phyloP scores from a whole-genome alignment of 2,113 vertebrate genomes.

The Rissa tridactyla region DNA sequence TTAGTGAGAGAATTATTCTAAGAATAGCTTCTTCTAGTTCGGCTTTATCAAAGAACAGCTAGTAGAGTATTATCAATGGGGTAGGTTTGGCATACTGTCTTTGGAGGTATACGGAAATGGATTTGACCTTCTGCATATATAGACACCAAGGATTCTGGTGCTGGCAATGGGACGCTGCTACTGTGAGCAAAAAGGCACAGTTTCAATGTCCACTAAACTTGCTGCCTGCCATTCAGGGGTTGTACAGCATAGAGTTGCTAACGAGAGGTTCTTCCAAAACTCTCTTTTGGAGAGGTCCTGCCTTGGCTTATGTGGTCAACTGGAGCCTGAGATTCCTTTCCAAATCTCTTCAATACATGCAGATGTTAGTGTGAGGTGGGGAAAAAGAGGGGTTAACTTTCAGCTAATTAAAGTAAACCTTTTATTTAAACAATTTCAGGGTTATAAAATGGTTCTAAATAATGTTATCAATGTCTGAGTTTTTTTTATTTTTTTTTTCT shows the following conservation, averaged over 20 bases:
- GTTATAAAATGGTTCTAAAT: neutral
- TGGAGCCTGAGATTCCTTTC: neutral
- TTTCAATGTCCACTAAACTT: neutral
- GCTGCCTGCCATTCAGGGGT: neutral
- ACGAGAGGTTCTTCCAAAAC: neutral
- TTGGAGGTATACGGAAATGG: neutral
- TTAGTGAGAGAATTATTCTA: neutral
- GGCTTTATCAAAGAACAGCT: neutral
- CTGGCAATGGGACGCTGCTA: neutral
- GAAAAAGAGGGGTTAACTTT: neutral
- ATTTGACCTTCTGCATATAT: neutral
- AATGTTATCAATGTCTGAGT: neutral
- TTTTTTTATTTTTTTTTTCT: neutral
- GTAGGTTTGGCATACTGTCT: neutral
- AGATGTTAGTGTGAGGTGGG: neutral
- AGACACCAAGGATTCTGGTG: neutral
- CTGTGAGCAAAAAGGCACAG: neutral
- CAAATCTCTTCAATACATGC: neutral
- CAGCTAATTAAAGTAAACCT: neutral
- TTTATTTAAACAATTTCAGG: neutral
- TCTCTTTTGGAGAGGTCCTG: neutral
- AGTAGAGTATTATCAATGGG: neutral
- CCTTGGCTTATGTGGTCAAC: neutral
- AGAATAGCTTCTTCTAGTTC: neutral
- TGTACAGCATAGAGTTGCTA: neutral